Evolutionary conservation across 2,797 vertebrate species (phyloP), one percentile per base, ranked within the genome.

Genomic region (Aldrovandia affinis): DNA sequence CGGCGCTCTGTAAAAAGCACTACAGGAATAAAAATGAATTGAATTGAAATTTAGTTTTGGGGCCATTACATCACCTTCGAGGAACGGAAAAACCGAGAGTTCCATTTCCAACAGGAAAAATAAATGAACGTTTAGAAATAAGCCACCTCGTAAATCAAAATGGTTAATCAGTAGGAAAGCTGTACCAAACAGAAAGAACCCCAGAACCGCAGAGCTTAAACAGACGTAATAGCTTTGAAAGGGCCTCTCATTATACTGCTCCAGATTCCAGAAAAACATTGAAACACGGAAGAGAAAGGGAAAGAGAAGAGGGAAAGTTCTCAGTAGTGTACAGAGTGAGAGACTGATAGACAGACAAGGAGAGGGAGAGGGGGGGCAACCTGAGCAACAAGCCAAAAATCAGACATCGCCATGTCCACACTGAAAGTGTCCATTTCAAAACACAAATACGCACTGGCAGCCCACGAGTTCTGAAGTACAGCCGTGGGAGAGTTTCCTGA

Each of bases 21-120:
- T 28, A 54, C 25, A 28, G 8, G 54, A 79, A 50, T 15, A n/a
- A 55, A 81, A 63, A n/a, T 12, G 3, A 4, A 33, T 36, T 33
- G 30, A 9, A 28, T 10, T 8, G 12, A 9, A 36, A 20, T 44
- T 22, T 75, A 42, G 15, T 12, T 75, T 57, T 20, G 42, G 20
- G 82, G 81, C 25, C 88, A 89, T 92, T 87, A 89, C 91, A 86
- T 93, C 92, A 93, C 87, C 86, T n/a, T 82, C 87, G 81, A 83
- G 0, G 68, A 0, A 84, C 85, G 12, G 82, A 92, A 90, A 89
- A 91, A 75, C 89, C 89, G 85, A 85, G 78, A 73, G 82, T 73
- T 89, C 89, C 88, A 89, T 80, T 50, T 81, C 22, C 12, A 54
- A 30, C 12, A 14, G 20, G 12, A 54, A 44, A 33, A 42, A n/a